Evolutionary conservation across 2,888 invertebrate genomes (phyloP).

Genomic region (Zygaena filipendulae): DNA sequence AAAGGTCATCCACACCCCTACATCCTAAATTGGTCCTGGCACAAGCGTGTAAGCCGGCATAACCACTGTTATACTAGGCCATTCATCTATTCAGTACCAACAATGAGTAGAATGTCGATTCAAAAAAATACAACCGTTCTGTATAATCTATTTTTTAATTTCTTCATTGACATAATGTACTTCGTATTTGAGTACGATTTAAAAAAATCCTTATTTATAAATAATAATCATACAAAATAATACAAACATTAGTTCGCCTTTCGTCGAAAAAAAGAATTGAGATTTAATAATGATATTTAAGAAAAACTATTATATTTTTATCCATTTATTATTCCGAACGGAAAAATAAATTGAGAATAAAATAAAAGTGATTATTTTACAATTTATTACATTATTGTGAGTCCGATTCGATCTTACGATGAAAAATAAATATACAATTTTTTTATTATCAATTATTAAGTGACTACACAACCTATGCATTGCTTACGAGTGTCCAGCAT

Average conservation of each 20-base stretch:
- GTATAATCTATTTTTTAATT: constrained; percentile 44
- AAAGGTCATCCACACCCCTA: no score
- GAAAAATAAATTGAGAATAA: no score
- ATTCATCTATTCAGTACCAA: constrained; percentile 57
- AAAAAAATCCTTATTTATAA: constrained; percentile 62
- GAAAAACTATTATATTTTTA: no score
- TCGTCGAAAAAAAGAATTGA: constrained; percentile 44
- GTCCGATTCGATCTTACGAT: constrained; percentile 48
- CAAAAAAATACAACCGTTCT: constrained; percentile 64
- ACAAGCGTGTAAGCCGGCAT: no score
- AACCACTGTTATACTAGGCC: no score
- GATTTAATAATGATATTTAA: no score
- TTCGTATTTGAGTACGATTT: constrained; percentile 36
- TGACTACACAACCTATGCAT: constrained; percentile 57
- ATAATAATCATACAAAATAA: constrained; percentile 68
- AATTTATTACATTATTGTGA: no score
- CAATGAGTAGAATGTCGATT: constrained; percentile 53
- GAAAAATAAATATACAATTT: constrained; percentile 64
- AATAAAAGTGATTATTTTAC: constrained; percentile 47
- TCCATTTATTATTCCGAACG: constrained; percentile 41
- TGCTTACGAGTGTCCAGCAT: constrained; percentile 44
- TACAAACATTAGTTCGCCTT: constrained; percentile 57
- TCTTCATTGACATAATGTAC: constrained; percentile 38
- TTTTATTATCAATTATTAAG: no score
- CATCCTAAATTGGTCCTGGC: no score